Percentiles rank a stretch among this genome's conserved stretches.
These are phyloP conservation scores for Ophonus ardosiacus DNA, from an alignment of 2,888 invertebrate genomes.

Conservation along the genomic window DNA sequence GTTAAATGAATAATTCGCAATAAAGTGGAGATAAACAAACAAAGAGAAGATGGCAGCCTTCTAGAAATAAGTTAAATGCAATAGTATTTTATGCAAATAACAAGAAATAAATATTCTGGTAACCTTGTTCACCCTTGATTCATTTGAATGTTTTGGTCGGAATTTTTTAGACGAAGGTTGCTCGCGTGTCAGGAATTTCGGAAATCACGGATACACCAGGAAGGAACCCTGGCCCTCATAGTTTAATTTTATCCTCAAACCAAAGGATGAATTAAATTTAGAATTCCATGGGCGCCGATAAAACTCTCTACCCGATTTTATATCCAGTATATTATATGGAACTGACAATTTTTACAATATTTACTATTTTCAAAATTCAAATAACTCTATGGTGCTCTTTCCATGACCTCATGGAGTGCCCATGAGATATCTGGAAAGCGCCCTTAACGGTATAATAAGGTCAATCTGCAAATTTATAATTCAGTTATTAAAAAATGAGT, in stretches of 20 bases:
- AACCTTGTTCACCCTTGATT: slow-evolving; percentile 59
- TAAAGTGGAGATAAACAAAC: slow-evolving; percentile 16
- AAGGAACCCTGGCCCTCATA: slow-evolving; percentile 62
- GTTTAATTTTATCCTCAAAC: slow-evolving; percentile 53
- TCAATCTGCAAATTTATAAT: too few relatives aligned
- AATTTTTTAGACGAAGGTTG: slow-evolving; percentile 42
- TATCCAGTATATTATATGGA: too few relatives aligned
- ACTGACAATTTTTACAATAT: too few relatives aligned
- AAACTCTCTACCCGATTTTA: not conserved
- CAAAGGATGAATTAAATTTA: slow-evolving; percentile 28
- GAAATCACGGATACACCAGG: slow-evolving; percentile 53
- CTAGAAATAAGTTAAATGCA: slow-evolving; percentile 40
- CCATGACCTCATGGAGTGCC: too few relatives aligned
- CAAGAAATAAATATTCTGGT: slow-evolving; percentile 31
- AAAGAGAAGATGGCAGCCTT: slow-evolving; percentile 16
- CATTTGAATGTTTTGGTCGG: slow-evolving; percentile 40
- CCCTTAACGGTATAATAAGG: too few relatives aligned
- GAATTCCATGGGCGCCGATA: slow-evolving; percentile 33
- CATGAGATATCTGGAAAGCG: too few relatives aligned
- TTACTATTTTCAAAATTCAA: too few relatives aligned
- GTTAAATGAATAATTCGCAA: slow-evolving; percentile 17
- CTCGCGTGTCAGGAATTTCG: slow-evolving; percentile 38
- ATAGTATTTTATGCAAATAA: slow-evolving; percentile 43
- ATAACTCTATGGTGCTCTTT: too few relatives aligned
- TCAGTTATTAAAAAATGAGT: not conserved